Conservation (phyloP, 2,797 vertebrate species). For the Nyctibius grandis region DNA sequence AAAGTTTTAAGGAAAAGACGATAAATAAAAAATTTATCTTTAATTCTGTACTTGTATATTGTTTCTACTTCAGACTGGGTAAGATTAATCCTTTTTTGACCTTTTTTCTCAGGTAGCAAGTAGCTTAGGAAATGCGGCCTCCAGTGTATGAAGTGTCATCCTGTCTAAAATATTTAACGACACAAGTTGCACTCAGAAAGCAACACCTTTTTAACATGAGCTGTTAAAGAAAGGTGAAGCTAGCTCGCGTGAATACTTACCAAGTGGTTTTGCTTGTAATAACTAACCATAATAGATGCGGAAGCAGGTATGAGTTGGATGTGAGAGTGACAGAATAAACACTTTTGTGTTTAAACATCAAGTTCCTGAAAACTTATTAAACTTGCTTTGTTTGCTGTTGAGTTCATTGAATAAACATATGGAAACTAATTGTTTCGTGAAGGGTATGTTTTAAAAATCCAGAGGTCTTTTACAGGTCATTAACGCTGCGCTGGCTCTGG, state of each 20-base stretch:
- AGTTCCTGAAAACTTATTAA: not conserved
- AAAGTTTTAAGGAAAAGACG: not conserved
- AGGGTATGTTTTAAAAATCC: not conserved
- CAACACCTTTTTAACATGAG: not conserved
- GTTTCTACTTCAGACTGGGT: not conserved
- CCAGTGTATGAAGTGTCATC: not conserved
- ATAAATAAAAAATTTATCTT: not conserved
- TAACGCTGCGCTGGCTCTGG: constrained; percentile 93
- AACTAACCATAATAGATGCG: not conserved
- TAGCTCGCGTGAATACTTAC: not conserved
- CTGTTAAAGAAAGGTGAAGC: constrained; percentile 13
- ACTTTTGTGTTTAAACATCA: not conserved
- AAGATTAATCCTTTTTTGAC: not conserved
- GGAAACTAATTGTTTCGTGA: not conserved
- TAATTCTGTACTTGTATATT: not conserved
- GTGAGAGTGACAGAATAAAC: not conserved
- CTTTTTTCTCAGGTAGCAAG: not conserved
- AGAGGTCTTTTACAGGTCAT: constrained; percentile 84
- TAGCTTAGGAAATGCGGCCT: not conserved
- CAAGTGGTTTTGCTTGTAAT: not conserved
- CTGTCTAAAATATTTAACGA: constrained; percentile 5
- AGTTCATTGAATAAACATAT: not conserved
- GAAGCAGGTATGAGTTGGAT: not conserved
- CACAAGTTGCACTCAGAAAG: not conserved
- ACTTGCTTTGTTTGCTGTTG: not conserved